Percentiles rank a stretch among this genome's conserved stretches.
phyloP scores from a whole-genome alignment of 1,140 invertebrate species.

The Drosophila nigrodunni region DNA sequence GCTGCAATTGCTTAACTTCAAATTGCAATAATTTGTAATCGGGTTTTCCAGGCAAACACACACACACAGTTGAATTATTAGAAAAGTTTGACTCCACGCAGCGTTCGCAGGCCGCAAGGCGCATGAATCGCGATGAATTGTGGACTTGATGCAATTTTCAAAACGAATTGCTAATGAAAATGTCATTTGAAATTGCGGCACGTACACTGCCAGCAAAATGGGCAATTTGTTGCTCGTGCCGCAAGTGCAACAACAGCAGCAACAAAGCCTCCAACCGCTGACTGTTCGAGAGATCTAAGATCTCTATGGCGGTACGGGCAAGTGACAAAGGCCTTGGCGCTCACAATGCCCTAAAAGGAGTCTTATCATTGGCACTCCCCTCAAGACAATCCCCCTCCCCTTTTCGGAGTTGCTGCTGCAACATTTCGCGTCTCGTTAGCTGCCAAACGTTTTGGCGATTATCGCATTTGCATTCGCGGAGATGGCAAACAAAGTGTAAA shows the following conservation, averaged over 20 bases:
- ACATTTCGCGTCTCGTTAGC: conserved; percentile 61
- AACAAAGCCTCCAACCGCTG: conserved; percentile 6
- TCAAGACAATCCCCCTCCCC: background rate
- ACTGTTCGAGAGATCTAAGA: conserved; percentile 38
- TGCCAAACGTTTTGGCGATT: conserved; percentile 75
- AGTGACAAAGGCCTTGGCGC: conserved; percentile 48
- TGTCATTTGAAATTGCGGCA: conserved; percentile 80
- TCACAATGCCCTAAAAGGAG: conserved; percentile 49
- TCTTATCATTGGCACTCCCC: conserved; percentile 33
- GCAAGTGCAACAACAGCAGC: conserved; percentile 29
- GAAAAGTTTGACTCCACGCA: conserved; percentile 47
- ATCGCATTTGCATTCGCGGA: conserved; percentile 74
- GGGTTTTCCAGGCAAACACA: conserved; percentile 14
- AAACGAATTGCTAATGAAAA: conserved; percentile 83
- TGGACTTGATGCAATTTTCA: conserved; percentile 67
- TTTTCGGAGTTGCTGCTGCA: conserved; percentile 17
- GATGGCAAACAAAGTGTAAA: conserved; percentile 79
- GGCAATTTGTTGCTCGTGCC: conserved; percentile 79
- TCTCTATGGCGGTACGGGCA: conserved; percentile 29
- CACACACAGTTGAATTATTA: conserved; percentile 43
- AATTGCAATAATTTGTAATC: conserved; percentile 41
- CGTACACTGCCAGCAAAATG: conserved; percentile 73
- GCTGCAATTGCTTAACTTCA: conserved; percentile 30
- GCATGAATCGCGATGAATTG: conserved; percentile 50
- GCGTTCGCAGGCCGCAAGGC: conserved; percentile 20